phyloP scores from a whole-genome alignment of 1,140 invertebrate species.

The Harlomillsia oculata region DNA sequence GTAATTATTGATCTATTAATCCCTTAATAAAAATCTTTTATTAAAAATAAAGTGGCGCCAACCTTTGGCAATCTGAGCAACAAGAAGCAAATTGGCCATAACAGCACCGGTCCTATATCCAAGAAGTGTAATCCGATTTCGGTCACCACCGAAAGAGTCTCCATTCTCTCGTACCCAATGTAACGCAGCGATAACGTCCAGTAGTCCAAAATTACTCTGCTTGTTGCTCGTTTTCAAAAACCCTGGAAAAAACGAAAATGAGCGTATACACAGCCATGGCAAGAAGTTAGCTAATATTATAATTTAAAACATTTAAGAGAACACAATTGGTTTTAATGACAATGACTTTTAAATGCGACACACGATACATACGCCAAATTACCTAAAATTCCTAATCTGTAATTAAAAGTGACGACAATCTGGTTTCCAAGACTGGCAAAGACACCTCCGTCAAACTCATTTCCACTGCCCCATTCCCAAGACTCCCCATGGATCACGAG shows the following conservation, averaged over 20 bases:
- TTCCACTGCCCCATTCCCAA: conserved; percentile 92
- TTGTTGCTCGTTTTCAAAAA: conserved; percentile 56
- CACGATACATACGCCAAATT: too few species aligned
- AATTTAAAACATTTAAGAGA: too few species aligned
- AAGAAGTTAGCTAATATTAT: too few species aligned
- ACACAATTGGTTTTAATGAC: too few species aligned
- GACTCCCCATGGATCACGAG: conserved; percentile 94
- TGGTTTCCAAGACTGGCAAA: conserved; percentile 83
- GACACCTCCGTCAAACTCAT: conserved; percentile 88
- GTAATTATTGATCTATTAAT: too few species aligned
- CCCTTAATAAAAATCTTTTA: too few species aligned
- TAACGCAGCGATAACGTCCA: conserved; percentile 64
- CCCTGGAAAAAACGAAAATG: too few species aligned
- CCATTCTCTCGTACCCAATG: conserved; percentile 68
- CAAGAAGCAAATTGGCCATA: conserved; percentile 32
- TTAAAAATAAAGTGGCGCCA: too few species aligned
- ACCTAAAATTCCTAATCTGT: conserved; percentile 91
- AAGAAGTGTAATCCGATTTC: conserved; percentile 59
- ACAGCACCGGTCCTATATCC: conserved; percentile 35
- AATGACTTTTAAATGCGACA: too few species aligned
- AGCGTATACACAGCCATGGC: too few species aligned
- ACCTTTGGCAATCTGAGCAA: conserved; percentile 35
- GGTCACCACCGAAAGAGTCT: conserved; percentile 68
- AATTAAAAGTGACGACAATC: conserved; percentile 95
- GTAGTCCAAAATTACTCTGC: conserved; percentile 56